A percentile compares a stretch with the other conserved stretches of the same genome.
Evolutionary conservation across 2,888 invertebrate species (phyloP).

Genomic region (Drosophila sordidula): DNA sequence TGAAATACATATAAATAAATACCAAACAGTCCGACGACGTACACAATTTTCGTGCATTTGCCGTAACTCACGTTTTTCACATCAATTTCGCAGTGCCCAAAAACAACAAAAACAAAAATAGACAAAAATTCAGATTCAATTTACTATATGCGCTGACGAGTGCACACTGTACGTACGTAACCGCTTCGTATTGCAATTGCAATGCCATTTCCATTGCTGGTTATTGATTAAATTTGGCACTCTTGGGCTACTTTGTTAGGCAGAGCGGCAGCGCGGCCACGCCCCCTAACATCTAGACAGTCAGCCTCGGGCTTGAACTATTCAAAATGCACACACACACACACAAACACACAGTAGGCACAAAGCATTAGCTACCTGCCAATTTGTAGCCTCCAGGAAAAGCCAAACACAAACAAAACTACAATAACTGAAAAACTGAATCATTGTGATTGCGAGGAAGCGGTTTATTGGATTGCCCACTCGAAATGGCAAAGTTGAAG

Average conservation of each 20-base stretch:
- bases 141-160: constrained; percentile 23
- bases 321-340: constrained; percentile 32
- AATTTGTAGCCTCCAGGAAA: constrained; percentile 56
- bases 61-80: constrained; percentile 72
- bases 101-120: background rate
- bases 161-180: constrained; percentile 12
- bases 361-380: constrained; percentile 46
- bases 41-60: constrained; percentile 72
- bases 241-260: constrained; percentile 43
- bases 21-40: constrained; percentile 51
- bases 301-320: constrained; percentile 57
- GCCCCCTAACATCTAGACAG: constrained; percentile 45
- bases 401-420: constrained; percentile 26
- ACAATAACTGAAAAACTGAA: constrained; percentile 52
- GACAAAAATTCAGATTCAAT: constrained; percentile 50
- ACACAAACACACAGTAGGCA: constrained; percentile 16
- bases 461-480: constrained; percentile 35
- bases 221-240: constrained; percentile 75
- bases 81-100: constrained; percentile 50
- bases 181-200: constrained; percentile 22
- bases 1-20: constrained; percentile 55
- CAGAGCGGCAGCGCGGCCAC: constrained; percentile 41
- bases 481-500: constrained; percentile 68
- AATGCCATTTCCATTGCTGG: constrained; percentile 52
- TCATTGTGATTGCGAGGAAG: constrained; percentile 56